phyloP scores from a whole-genome alignment of 2,113 vertebrate genomes.

The Perccottus glenii region DNA sequence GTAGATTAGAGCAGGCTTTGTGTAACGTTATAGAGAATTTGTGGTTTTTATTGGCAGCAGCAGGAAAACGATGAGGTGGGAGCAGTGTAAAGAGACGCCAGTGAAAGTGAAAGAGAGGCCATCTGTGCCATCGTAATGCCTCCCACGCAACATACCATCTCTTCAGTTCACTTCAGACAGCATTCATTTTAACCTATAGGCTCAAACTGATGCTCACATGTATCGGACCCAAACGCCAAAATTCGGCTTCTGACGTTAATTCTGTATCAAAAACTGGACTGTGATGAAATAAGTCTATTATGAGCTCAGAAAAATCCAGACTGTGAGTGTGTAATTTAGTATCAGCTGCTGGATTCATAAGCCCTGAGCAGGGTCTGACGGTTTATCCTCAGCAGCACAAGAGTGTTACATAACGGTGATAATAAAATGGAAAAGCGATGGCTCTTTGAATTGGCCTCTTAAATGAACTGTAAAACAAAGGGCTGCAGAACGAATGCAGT shows the following conservation, averaged over 20 bases:
- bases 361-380: background rate
- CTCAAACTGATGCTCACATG: background rate
- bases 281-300: constrained; percentile 2
- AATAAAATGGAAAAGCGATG: constrained; percentile 5
- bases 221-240: background rate
- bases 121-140: constrained; percentile 62
- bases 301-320: background rate
- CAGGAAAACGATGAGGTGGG: constrained; percentile 48
- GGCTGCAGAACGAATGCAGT: too few species aligned
- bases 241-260: too few species aligned
- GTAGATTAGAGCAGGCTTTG: background rate
- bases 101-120: constrained; percentile 45
- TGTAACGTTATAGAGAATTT: constrained; percentile 18
- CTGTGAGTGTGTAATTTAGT: constrained; percentile 18
- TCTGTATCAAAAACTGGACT: background rate
- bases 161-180: constrained; percentile 36
- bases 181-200: constrained; percentile 10
- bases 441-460: background rate
- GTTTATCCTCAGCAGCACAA: background rate
- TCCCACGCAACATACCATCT: constrained; percentile 50
- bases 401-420: constrained; percentile 20
- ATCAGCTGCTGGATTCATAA: constrained; percentile 18
- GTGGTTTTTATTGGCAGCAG: constrained; percentile 34
- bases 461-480: too few species aligned
- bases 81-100: constrained; percentile 48